Base-by-base conservation (phyloP, 2,113 vertebrate genomes). In the Colistium nudipinnis region DNA sequence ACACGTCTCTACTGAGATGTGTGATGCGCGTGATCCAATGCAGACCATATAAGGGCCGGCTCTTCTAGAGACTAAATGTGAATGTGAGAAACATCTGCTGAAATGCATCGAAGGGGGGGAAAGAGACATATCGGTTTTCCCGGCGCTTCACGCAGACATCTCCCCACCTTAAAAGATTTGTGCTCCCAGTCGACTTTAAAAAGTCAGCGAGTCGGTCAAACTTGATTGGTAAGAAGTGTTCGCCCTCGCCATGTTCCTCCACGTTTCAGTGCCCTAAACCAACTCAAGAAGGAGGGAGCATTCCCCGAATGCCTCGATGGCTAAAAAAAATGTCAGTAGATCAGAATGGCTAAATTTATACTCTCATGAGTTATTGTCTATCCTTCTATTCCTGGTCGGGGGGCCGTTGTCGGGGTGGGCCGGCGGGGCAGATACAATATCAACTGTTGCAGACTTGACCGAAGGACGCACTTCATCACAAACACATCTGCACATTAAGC, bases 381-480 rank as follows among this genome's bases (percentile, higher is more conserved):
- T 66, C 22, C 16, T 48, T 76, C 84, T 91, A 81, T 89, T 88
- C 70, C 61, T 81, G 83, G 84, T 83, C 41, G 47, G 25, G 61
- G 17, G 74, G 67, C 57, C 62, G 62, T 75, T 83, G 70, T 78
- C 72, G 65, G 69, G 62, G 59, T 65, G 76, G 75, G 62, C 47
- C 39, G 2, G 30, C 39, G 2, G 30, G 51, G 66, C 24, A 77
- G 49, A 78, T 71, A 76, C 70, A 86, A 80, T 67, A 67, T 39
- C 81, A 78, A 72, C 64, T 80, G 81, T 75, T 74, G 47, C 24
- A 13, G 51, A 33, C 70, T 69, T n/a, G 56, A 81, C 25, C 6
- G 60, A 70, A 65, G 64, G 63, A 53, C 48, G 25, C 1, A n/a
- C 44, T 63, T 43, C 30, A 65, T 71, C 52, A 55, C 33, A 51